Percentiles rank a stretch among this genome's conserved stretches.
phyloP scores from a whole-genome alignment of 1,140 invertebrate species.

The Caenorhabditis inopinata region DNA sequence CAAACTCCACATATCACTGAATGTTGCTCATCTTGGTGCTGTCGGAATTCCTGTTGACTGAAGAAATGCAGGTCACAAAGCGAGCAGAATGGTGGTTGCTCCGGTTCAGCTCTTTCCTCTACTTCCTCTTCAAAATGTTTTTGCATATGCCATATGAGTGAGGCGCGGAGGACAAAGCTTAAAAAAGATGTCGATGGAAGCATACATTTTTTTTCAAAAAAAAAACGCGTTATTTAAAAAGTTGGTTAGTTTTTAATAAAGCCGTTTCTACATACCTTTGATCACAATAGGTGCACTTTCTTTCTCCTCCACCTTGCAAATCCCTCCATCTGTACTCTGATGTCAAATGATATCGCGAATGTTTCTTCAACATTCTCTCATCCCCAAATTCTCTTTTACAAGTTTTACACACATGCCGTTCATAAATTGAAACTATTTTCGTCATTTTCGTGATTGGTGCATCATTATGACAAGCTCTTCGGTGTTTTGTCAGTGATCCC shows the following conservation, averaged over 20 bases:
- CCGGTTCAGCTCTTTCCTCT: background rate
- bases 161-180: background rate
- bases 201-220: too few relatives aligned
- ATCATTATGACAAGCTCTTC: background rate
- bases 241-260: too few relatives aligned
- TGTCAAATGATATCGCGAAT: background rate
- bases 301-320: background rate
- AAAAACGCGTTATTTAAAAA: too few relatives aligned
- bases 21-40: slow-evolving; percentile 7
- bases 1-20: background rate
- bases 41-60: background rate
- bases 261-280: background rate
- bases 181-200: too few relatives aligned
- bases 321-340: background rate
- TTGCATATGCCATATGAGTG: background rate
- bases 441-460: background rate
- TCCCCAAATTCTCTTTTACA: background rate
- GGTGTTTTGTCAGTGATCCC: slow-evolving; percentile 5
- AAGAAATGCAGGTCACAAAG: slow-evolving; percentile 9
- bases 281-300: background rate
- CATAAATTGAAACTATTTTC: background rate
- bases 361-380: background rate
- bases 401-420: background rate
- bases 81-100: background rate
- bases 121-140: background rate